Evolutionary conservation across 2,888 invertebrate genomes (phyloP), one percentile per base, ranked within the genome.

Genomic region (Tinea trinotella): DNA sequence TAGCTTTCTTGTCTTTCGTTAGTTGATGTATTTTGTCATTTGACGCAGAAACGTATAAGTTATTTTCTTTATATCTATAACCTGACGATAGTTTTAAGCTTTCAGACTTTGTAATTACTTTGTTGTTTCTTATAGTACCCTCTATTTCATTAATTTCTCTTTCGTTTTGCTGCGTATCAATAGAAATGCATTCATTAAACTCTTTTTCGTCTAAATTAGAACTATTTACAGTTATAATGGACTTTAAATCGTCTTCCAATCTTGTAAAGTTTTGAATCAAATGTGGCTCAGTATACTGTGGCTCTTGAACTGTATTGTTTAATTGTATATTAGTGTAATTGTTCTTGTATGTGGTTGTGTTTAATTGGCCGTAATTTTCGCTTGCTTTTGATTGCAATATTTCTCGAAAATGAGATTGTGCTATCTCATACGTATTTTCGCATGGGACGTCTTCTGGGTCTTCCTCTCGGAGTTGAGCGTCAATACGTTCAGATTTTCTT

Each of bases 401-500:
- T 63, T 84, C 79, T 55, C 71, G 61, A 58, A 84, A 82, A 64
- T 79, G 74, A n/a, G 73, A 73, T 65, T 80, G 77, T 40, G 83
- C 76, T 61, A 81, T 71, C 71, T 84, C 84, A 58, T 83, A 85
- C 13, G 79, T 76, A 59, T 76, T 81, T 71, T 84, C 82, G 59
- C 74, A 74, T 56, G 74, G 72, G 61, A 75, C 72, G 49, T 85
- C 81, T 65, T 85, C 82, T 56, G 76, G 75, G 59, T 82, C 82
- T 63, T 80, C 80, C 64, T 83, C 77, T 64, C 92, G 79, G 55
- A 92, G 71, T 68, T 92, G 91, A 55, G 90, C 89, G 69, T 92
- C 92, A 62, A 92, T 92, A 60, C 89, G 88, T 68, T 92, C 92
- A 56, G 90, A 91, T 65, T 90, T 91, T 62, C 90, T 88, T 57